Base-by-base conservation (phyloP, 2,797 vertebrate genomes). In the Hoplostethus atlanticus region DNA sequence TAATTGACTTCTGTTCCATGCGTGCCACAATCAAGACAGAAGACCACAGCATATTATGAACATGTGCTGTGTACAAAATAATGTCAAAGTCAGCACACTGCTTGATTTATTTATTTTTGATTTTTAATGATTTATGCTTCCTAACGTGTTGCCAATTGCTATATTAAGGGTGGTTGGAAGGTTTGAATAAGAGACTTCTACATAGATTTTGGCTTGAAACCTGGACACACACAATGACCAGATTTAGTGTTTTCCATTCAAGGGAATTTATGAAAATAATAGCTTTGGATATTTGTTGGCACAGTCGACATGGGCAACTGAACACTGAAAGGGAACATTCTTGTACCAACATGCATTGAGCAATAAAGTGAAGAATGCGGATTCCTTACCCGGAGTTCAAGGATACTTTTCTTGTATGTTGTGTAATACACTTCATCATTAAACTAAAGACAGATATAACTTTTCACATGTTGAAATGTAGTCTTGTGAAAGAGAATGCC, bases 11-110 rank as follows among this genome's bases (percentile, higher is more conserved):
- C 81, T 91, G 88, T 85, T 93, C 86, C 80, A 51, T 88, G 90
- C 87, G 47, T 92, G 86, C 93, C 91, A 91, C 83, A 93, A 93
- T 93, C 89, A 92, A 90, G 91, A 90, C 83, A 68, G 51, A 68
- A 74, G 77, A 93, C 92, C 93, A 86, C 90, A 90, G 80, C 79
- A 68, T 87, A 91, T 91, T 91, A 93, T 65, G 58, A 91, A 87
- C 90, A 93, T 93, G 87, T 86, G 87, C 90, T 89, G 90, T 92
- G 90, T 90, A 90, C 85, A 88, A 87, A 92, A 91, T 82, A 84
- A 87, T 46, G 79, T 89, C 89, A 84, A 86, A 90, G 81, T 91
- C 91, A 83, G 85, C 80, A 77, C 66, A 84, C 63, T 53, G 86
- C 81, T 85, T 84, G 82, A 90, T 93, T 94, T 93, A 90, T 93